Evolutionary conservation across 2,888 invertebrate species (phyloP), one percentile per base, ranked within the genome.

Genomic region (Lepidochitona cinerea): DNA sequence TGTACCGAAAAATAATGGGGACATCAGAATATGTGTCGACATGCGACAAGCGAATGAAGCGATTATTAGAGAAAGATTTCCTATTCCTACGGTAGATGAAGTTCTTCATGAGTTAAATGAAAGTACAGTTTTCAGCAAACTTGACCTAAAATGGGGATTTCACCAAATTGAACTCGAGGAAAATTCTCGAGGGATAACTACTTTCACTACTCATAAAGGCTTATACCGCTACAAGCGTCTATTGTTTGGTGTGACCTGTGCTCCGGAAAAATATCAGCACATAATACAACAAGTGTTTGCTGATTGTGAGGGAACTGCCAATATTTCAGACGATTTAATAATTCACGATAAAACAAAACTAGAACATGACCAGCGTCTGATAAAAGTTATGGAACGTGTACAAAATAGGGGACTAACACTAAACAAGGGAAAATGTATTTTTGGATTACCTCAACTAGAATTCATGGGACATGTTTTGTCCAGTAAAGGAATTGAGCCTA

Each of bases 111-210:
- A 69, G 6, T 14, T 81, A n/a, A 72, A 77, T 52, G 49, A 70
- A 2, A 68, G 75, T 14, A 78, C 54, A 59, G 71, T 82, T 1
- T 84, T 82, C 67, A 74, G 71, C 52, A 84, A 82, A 33, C 52
- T 84, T 6, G 85, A 84, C 70, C 72, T 84, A 0, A 81, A 77
- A 52, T 76, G 70, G 74, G 82, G 78, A 0, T 85, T 78, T 66
- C 81, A 83, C 49, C 80, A 84, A 49, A 71, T 81, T 1, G 82
- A 83, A 53, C 64, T 82, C 12, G 64, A 69, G 9, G 75, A 78
- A 33, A 75, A 77, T 26, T 83, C 80, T 9, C 64, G 83, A 6
- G 75, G 76, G 2, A 83, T 84, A 4, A 83, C 83, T 18, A 81
- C 83, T 29, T 84, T 84, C 69, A 70, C 79, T 14, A 84, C 81